Evolutionary conservation across 2,888 invertebrate genomes (phyloP).

Genomic region (Ceramica pisi): DNA sequence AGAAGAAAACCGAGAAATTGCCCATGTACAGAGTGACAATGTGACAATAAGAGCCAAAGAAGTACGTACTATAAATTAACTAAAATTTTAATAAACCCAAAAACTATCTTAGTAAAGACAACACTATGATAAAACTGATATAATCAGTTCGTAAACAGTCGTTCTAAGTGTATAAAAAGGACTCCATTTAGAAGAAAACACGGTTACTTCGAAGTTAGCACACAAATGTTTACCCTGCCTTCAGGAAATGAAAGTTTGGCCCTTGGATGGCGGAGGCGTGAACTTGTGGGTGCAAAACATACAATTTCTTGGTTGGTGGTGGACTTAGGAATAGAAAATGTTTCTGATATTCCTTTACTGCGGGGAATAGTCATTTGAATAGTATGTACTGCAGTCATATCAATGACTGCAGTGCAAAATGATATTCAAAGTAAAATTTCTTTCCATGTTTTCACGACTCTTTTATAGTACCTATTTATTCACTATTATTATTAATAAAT

Average conservation of each 20-base stretch:
- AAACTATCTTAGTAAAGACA: constrained; percentile 56
- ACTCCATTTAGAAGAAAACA: constrained; percentile 35
- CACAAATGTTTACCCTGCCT: constrained; percentile 51
- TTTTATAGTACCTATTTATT: too few relatives aligned
- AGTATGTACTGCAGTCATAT: too few relatives aligned
- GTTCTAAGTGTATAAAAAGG: constrained; percentile 41
- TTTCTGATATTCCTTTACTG: constrained; percentile 15
- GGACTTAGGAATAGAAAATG: constrained; percentile 15
- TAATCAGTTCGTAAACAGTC: constrained; percentile 55
- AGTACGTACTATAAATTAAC: constrained; percentile 17
- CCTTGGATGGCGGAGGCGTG: constrained; percentile 50
- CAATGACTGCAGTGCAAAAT: too few relatives aligned
- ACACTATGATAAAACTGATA: constrained; percentile 39
- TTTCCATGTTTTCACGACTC: too few relatives aligned
- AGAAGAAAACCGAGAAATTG: not conserved
- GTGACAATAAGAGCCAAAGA: not conserved
- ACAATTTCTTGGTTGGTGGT: constrained; percentile 26
- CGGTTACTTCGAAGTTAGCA: constrained; percentile 40
- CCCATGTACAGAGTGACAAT: not conserved
- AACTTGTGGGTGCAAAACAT: constrained; percentile 38
- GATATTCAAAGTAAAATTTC: too few relatives aligned
- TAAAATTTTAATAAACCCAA: constrained; percentile 38
- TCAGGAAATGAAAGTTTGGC: constrained; percentile 58
- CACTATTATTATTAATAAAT: too few relatives aligned
- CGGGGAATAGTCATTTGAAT: too few relatives aligned